Evolutionary conservation across 23 tunicate genomes (phyloP).

Genomic region (Clavelina lepadiformis): DNA sequence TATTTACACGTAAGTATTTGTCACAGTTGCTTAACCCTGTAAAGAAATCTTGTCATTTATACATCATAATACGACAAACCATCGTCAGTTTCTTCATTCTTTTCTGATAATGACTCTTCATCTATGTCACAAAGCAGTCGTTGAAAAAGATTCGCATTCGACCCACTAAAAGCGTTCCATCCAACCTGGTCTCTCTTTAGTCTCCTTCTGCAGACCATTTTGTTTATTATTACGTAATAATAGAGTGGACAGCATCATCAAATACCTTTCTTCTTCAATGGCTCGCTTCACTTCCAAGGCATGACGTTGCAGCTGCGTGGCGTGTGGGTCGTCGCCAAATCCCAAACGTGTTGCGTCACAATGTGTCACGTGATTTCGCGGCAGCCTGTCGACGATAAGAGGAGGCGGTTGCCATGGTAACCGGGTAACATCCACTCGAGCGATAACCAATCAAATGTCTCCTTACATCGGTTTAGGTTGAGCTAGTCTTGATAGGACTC

Average conservation of each 20-base stretch:
- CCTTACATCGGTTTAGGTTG: slow-evolving; percentile 59
- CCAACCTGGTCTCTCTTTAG: slow-evolving; percentile 1
- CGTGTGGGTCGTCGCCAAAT: slow-evolving; percentile 50
- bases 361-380: slow-evolving; percentile 41
- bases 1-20: not conserved
- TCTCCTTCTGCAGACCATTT: too few species aligned
- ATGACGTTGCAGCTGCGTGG: slow-evolving; percentile 32
- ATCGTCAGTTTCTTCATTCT: too few species aligned
- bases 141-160: not conserved
- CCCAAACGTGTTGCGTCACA: slow-evolving; percentile 62
- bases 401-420: not conserved
- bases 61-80: too few species aligned
- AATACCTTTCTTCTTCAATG: not conserved
- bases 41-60: too few species aligned
- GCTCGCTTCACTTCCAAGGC: not conserved
- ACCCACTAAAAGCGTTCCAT: slow-evolving; percentile 5
- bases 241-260: too few species aligned
- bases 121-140: slow-evolving; percentile 1
- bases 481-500: slow-evolving; percentile 27
- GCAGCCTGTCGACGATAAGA: slow-evolving; percentile 6
- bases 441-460: not conserved
- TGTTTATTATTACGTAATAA: too few species aligned
- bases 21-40: slow-evolving; percentile 1
- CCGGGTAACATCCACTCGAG: not conserved
- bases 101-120: too few species aligned